Percentiles rank a stretch among this genome's conserved stretches.
phyloP scores from a whole-genome alignment of 2,113 vertebrate genomes.

The Argyrosomus japonicus region DNA sequence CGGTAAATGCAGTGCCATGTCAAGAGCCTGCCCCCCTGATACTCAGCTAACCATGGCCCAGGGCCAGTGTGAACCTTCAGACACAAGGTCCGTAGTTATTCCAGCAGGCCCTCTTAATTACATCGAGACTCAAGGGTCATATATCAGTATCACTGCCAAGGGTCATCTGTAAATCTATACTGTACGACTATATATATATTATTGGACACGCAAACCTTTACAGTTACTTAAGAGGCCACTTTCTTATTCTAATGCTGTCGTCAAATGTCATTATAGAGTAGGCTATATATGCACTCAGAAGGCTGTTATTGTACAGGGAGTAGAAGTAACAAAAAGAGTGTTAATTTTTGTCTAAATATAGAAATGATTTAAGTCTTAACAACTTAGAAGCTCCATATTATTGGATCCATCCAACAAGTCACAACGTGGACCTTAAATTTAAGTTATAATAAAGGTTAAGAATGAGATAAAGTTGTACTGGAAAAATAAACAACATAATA shows the following conservation, averaged over 20 bases:
- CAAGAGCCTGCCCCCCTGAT: not conserved
- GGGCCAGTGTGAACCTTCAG: slow-evolving; percentile 42
- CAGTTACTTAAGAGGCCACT: slow-evolving; percentile 5
- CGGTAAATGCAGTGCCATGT: slow-evolving; percentile 29
- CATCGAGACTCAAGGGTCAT: slow-evolving; percentile 53
- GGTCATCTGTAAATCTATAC: slow-evolving; percentile 50
- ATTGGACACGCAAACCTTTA: slow-evolving; percentile 31
- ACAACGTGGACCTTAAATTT: too few species aligned
- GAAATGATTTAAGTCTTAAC: not conserved
- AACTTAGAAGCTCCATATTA: too few species aligned
- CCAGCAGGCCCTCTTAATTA: slow-evolving; percentile 53
- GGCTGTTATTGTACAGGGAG: not conserved
- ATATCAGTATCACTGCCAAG: slow-evolving; percentile 46
- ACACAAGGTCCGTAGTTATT: slow-evolving; percentile 52
- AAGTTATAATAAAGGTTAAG: too few species aligned
- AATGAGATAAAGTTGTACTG: too few species aligned
- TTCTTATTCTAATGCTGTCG: not conserved
- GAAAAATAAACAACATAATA: too few species aligned
- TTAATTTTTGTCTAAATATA: not conserved
- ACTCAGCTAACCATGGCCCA: slow-evolving; percentile 34
- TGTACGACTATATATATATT: slow-evolving; percentile 1
- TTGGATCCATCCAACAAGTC: too few species aligned
- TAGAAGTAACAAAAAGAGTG: not conserved
- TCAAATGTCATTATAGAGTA: not conserved
- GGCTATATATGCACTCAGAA: not conserved